A percentile compares a stretch with the other conserved stretches of the same genome.
Conservation (phyloP, 64 coral and sea anemone species). For the Orbicella faveolata region DNA sequence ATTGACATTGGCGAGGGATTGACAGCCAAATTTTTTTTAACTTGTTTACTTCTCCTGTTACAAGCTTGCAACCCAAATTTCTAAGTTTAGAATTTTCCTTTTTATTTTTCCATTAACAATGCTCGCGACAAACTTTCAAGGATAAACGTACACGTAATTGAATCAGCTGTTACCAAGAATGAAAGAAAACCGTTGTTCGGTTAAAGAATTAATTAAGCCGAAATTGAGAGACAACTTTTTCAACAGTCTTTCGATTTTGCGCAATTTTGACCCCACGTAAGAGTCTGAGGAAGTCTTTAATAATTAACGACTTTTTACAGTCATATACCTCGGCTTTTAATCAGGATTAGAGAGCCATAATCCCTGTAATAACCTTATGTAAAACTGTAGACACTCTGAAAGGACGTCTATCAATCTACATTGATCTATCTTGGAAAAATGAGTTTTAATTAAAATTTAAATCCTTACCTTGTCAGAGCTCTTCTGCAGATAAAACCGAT, state of each 20-base stretch:
- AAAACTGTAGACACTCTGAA: not conserved
- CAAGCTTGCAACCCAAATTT: not conserved
- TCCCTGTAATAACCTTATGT: not conserved
- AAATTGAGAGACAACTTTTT: not conserved
- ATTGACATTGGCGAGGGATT: too few species aligned
- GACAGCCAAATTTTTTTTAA: too few species aligned
- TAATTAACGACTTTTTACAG: not conserved
- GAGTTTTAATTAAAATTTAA: slow-evolving; percentile 6
- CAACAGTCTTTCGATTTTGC: not conserved
- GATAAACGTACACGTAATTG: not conserved
- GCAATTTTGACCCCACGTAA: not conserved
- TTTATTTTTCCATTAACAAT: not conserved
- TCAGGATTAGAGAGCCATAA: not conserved
- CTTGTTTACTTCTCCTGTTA: too few species aligned
- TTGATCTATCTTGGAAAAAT: too few species aligned
- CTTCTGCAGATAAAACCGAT: too few species aligned
- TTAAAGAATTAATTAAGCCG: not conserved
- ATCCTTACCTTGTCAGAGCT: not conserved
- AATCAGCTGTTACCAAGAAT: not conserved
- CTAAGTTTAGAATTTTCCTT: not conserved
- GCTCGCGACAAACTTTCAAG: not conserved
- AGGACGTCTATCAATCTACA: not conserved
- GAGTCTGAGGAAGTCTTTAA: not conserved
- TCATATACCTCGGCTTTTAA: not conserved
- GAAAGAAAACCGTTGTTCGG: not conserved